phyloP scores from a whole-genome alignment of 2,113 vertebrate species.

The Zapus hudsonius region DNA sequence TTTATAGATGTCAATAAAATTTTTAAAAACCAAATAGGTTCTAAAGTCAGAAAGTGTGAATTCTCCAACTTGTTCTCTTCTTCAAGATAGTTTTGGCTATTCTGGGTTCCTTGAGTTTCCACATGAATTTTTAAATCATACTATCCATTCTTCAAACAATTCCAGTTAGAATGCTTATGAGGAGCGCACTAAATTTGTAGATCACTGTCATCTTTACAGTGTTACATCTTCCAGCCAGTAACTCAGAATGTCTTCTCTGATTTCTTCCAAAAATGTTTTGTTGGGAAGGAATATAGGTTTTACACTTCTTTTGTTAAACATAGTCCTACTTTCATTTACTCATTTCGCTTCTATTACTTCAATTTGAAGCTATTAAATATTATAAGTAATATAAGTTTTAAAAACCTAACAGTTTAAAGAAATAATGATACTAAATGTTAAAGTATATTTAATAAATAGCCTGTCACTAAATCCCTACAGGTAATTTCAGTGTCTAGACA shows the following conservation, averaged over 20 bases:
- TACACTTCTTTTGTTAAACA: neutral
- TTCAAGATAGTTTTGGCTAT: too few species aligned
- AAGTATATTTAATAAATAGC: neutral
- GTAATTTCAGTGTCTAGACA: constrained; percentile 14
- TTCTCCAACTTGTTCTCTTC: neutral
- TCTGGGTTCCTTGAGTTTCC: neutral
- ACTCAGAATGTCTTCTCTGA: neutral
- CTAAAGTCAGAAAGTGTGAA: neutral
- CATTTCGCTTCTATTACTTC: constrained; percentile 1
- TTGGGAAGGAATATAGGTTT: neutral
- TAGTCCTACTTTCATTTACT: constrained; percentile 1
- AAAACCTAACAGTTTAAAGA: neutral
- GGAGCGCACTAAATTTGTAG: neutral
- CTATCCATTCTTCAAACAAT: neutral
- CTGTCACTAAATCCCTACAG: neutral
- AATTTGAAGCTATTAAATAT: neutral
- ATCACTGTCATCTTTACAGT: neutral
- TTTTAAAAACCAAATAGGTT: neutral
- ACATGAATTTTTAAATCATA: neutral
- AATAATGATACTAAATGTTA: neutral
- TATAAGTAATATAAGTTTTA: neutral
- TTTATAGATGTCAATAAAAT: too few species aligned
- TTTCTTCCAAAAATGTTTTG: neutral
- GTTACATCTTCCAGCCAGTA: neutral
- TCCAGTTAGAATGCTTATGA: neutral